Base-by-base conservation (phyloP, 2,888 invertebrate species). In the Acleris sparsana region DNA sequence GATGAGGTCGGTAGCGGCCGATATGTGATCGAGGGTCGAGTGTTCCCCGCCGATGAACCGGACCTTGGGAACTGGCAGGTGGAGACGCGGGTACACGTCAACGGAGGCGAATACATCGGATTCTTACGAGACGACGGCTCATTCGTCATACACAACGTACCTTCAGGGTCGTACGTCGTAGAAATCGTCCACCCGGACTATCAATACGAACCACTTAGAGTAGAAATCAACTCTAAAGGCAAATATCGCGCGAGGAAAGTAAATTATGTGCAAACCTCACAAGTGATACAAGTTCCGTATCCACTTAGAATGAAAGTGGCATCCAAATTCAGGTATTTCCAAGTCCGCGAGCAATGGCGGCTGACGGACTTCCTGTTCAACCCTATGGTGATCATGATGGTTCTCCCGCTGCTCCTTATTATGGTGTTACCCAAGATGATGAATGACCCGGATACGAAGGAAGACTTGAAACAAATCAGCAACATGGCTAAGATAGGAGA, bases 331-430 rank as follows among this genome's bases (percentile, higher is more conserved):
- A 95, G 95, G 74, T 98, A 97, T 89, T 99, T 99, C 92, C 98
- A 99, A 93, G 93, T 96, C 18, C 93, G 99, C 53, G 99, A 99
- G 84, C 98, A 99, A 81, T 99, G 99, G 99, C 94, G 99, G 80
- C 93, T 99, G 13, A 99, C 99, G 0, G 99, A 99, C 91, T 97
- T 99, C 87, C 87, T 99, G 43, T 97, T 99, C 86, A 99, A 97
- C 86, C 99, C 99, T 2, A 99, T 99, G 99, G 97, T 99, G 5
- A 94, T 99, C 70, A 99, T 99, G 97, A 99, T 99, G 99, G 95
- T 99, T 22, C 85, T 99, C 71, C 99, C 99, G 0, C 89, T 99
- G 39, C 82, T 99, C 5, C 92, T 99, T 6, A 96, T 99, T 75
- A 96, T 99, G 95, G 94, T 99, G 70, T 88, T 99, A 77, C 99